phyloP scores from a whole-genome alignment of 2,888 invertebrate species.

The Eristalis intricaria region DNA sequence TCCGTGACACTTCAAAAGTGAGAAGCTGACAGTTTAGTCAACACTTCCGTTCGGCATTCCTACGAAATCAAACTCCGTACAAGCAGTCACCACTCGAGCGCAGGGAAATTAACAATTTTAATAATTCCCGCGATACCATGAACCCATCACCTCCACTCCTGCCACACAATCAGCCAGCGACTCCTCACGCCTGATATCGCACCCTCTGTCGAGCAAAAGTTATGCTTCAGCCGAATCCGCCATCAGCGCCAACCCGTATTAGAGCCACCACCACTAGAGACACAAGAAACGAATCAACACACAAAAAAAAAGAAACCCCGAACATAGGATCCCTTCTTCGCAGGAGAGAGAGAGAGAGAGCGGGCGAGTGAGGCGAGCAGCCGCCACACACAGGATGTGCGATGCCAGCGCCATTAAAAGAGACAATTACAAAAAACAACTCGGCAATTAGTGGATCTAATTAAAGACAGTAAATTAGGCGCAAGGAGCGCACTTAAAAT shows the following conservation, averaged over 20 bases:
- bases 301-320: not conserved
- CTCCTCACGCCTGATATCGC: slow-evolving; percentile 37
- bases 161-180: not conserved
- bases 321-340: not conserved
- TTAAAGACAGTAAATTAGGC: slow-evolving; percentile 76
- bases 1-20: too few species aligned
- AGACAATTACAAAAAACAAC: slow-evolving; percentile 75
- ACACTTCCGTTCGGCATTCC: too few species aligned
- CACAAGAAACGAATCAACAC: not conserved
- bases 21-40: too few species aligned
- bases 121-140: too few species aligned
- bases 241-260: not conserved
- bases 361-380: slow-evolving; percentile 19
- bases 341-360: not conserved
- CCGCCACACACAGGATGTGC: slow-evolving; percentile 64
- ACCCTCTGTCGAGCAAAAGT: slow-evolving; percentile 52
- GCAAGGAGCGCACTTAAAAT: slow-evolving; percentile 71
- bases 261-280: not conserved
- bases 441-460: slow-evolving; percentile 76
- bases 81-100: too few species aligned
- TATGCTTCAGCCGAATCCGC: slow-evolving; percentile 43
- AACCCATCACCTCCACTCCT: too few species aligned
- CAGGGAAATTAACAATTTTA: too few species aligned
- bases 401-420: slow-evolving; percentile 67
- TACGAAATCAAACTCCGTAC: too few species aligned